Base-by-base conservation (phyloP, 2,113 vertebrate species). In the Heterotilapia buettikoferi region DNA sequence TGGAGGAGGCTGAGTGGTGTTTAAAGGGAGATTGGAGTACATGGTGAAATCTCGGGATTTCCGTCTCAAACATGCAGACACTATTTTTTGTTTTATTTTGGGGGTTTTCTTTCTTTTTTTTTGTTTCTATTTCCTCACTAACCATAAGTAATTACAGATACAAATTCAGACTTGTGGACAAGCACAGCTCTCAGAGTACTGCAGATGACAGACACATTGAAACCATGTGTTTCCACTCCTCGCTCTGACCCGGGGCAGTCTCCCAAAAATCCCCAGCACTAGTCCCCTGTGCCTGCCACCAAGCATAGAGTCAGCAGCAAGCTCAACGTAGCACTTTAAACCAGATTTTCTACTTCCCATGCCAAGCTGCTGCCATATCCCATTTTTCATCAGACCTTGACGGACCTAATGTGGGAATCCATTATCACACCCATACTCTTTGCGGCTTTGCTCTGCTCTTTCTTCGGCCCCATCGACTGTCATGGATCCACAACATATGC, bases 321-420 rank as follows among this genome's bases (percentile, higher is more conserved):
- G 18, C 59, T 91, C 91, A 83, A 54, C 84, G 54, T 86, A 57
- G 86, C 47, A 9, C 88, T 89, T 91, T 86, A 84, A 92, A 92
- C 86, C 87, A 87, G 88, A 93, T 93, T 90, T 82, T 89, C 89
- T 87, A 78, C 88, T 90, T 82, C 66, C 63, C 7, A 3, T 89
- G 92, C 93, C 94, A 94, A 94, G 61, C 87, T 76, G 81, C 92
- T 94, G 95, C 92, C 95, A 94, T 80, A 88, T 95, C 90, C 59
- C 81, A 90, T 96, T 95, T 91, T 89, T 93, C 78, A 71, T 87
- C 88, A 66, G 88, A 78, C 85, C 83, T 84, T 93, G 86, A 96
- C 90, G 85, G 89, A 84, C 84, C 80, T 88, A 89, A 94, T 93
- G 91, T 95, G 89, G 91, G 88, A 96, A 95, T 95, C 91, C 88